Evolutionary conservation across 1,140 invertebrate genomes (phyloP).

Genomic region (Euura saliciscinereae): DNA sequence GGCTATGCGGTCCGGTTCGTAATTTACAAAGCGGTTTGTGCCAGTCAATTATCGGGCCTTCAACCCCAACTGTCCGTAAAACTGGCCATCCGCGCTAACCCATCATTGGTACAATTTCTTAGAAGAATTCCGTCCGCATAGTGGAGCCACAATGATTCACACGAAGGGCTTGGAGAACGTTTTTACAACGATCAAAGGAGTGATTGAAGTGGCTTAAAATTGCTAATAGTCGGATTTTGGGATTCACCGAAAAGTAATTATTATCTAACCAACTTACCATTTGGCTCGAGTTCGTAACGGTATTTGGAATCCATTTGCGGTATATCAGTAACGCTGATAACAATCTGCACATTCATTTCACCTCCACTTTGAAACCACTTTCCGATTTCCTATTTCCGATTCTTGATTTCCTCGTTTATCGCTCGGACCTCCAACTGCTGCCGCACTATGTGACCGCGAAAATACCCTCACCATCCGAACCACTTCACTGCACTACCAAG

Average conservation of each 20-base stretch:
- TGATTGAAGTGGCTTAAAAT: no score
- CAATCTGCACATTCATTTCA: conserved; percentile 41
- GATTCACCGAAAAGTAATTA: no score
- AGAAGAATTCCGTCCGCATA: no score
- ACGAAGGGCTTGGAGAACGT: no score
- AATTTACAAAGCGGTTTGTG: background rate
- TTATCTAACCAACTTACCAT: conserved; percentile 35
- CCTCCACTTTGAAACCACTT: background rate
- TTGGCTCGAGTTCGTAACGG: conserved; percentile 48
- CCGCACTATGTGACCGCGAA: background rate
- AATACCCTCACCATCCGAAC: background rate
- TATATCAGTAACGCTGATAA: conserved; percentile 46
- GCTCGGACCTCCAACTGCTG: background rate
- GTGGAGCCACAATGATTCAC: no score
- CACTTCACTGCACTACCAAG: background rate
- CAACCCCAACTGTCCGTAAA: background rate
- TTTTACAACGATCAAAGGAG: no score
- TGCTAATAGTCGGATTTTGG: no score
- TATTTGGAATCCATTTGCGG: conserved; percentile 52
- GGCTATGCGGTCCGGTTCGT: background rate
- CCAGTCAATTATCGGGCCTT: background rate
- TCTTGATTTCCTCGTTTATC: background rate
- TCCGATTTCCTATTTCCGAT: background rate
- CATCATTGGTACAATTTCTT: no score
- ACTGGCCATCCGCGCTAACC: no score